Evolutionary conservation across 1,140 invertebrate species (phyloP), one percentile per base, ranked within the genome.

Genomic region (Metopolophium dirhodum): DNA sequence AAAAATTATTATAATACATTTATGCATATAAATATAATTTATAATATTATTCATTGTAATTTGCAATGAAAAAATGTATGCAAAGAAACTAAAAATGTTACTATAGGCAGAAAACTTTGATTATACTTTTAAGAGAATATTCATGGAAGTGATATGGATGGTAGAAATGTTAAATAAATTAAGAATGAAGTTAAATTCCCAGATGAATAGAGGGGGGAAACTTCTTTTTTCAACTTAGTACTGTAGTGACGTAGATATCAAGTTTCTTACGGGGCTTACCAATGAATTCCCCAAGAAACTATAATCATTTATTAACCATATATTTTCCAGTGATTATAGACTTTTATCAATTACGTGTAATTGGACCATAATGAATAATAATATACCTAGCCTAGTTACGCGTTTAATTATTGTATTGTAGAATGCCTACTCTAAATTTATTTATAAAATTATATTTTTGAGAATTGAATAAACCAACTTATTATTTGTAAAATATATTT

Each of bases 81-180:
- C 61, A 18, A 18, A 77, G 0, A 77, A 77, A 77, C 6, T n/a
- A 77, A 77, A 77, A n/a, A 77, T 35, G 6, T n/a, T 6, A 35
- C n/a, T 77, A 35, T 77, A 77, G n/a, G n/a, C n/a, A n/a, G 14
- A n/a, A 77, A 77, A 77, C 30, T 77, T 77, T 77, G 14, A 45
- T 85, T 45, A 85, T 45, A 85, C 83, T 41, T 37, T 45, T 37
- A 45, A 37, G 41, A 85, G 23, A 47, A 87, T 30, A 87, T 87
- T 87, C 6, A 26, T 30, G 26, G 45, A 11, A 87, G 26, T 30
- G 11, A n/a, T 30, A n/a, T n/a, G 26, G 45, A 49, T 45, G 30
- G 14, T n/a, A 87, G 14, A 87, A 87, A 47, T 47, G 45, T n/a
- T 87, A n/a, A 87, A 87, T 87, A 87, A 87, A 87, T 87, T 45